Conservation (phyloP, 1,140 invertebrate species). For the Drosophila bipectinata region DNA sequence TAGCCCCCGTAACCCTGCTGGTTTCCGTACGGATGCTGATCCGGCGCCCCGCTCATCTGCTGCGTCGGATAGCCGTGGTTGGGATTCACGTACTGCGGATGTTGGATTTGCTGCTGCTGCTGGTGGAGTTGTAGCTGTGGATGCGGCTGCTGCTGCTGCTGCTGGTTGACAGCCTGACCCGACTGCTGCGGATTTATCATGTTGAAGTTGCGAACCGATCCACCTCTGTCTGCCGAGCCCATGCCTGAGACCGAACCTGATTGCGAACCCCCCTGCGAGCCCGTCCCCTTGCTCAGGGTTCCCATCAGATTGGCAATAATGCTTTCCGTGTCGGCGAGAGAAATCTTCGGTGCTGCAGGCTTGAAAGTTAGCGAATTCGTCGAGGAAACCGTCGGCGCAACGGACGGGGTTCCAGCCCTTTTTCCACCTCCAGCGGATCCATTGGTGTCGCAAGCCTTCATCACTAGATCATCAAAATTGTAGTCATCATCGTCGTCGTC, state of each 20-base stretch:
- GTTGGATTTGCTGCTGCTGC: constrained; percentile 2
- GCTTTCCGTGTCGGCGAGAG: constrained; percentile 86
- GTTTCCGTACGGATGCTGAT: constrained; percentile 10
- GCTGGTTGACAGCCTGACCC: not conserved
- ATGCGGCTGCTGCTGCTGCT: constrained; percentile 27
- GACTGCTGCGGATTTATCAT: constrained; percentile 12
- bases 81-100: not conserved
- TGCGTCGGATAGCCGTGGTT: not conserved
- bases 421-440: constrained; percentile 12
- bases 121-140: constrained; percentile 18
- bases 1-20: constrained; percentile 23
- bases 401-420: not conserved
- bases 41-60: constrained; percentile 1
- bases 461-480: constrained; percentile 88
- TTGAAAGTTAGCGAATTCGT: constrained; percentile 70
- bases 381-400: constrained; percentile 46
- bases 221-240: not conserved
- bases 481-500: constrained; percentile 86
- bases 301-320: constrained; percentile 88
- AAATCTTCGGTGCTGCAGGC: constrained; percentile 83
- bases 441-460: constrained; percentile 82
- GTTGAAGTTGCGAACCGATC: constrained; percentile 37
- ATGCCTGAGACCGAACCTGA: not conserved
- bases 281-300: constrained; percentile 83
- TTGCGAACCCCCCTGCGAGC: not conserved